These are phyloP conservation scores for Mionectes macconnelli DNA, from an alignment of 2,113 vertebrate species.

Conservation along the genomic window DNA sequence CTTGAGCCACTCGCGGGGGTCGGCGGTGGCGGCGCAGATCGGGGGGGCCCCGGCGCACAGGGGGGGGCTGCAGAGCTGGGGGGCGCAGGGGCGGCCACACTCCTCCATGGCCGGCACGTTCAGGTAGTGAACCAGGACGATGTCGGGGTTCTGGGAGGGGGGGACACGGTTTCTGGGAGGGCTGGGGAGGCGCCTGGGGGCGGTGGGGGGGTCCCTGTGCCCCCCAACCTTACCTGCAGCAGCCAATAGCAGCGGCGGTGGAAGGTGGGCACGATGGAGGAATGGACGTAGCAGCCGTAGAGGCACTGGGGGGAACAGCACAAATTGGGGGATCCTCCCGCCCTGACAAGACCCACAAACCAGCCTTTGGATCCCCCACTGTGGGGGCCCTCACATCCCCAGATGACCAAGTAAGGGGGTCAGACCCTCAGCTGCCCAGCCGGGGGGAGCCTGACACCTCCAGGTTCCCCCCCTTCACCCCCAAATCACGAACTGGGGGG, in stretches of 20 bases:
- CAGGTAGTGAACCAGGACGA: background rate
- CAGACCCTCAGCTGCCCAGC: background rate
- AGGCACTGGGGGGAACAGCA: background rate
- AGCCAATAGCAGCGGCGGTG: constrained; percentile 2
- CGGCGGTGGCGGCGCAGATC: background rate
- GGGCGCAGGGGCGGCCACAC: background rate
- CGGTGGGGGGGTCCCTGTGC: too few relatives aligned
- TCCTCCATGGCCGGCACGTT: background rate
- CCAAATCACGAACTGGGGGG: background rate
- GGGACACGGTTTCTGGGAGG: background rate
- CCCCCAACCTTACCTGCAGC: background rate
- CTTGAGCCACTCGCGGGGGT: background rate
- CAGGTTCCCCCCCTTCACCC: background rate
- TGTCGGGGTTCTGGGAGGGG: background rate
- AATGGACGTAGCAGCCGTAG: background rate
- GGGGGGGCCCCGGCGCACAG: background rate
- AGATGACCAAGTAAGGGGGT: too few relatives aligned
- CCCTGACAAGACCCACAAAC: background rate
- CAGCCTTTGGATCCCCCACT: too few relatives aligned
- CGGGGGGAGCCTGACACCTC: background rate
- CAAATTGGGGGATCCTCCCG: accelerated
- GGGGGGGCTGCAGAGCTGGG: background rate
- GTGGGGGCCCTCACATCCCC: too few relatives aligned
- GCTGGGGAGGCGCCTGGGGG: too few relatives aligned
- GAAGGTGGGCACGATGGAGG: background rate